phyloP scores from a whole-genome alignment of 2,888 invertebrate genomes.

The Cylindroiulus punctatus region DNA sequence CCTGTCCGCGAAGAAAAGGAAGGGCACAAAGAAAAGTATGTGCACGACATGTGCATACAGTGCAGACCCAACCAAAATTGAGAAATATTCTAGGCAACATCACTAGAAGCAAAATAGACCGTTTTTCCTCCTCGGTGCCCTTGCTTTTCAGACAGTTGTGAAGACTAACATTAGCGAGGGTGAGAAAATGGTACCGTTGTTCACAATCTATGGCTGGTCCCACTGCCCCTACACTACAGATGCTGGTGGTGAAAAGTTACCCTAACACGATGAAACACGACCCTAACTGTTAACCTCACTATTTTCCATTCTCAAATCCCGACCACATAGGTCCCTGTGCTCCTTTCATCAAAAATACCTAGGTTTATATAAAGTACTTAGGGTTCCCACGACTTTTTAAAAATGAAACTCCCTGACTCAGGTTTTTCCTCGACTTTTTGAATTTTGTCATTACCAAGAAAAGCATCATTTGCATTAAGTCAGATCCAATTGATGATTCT shows the following conservation, averaged over 20 bases:
- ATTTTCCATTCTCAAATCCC: background rate
- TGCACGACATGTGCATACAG: background rate
- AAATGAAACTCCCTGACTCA: too few species aligned
- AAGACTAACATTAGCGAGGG: background rate
- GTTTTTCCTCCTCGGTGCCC: background rate
- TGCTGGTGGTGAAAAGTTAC: background rate
- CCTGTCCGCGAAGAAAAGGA: background rate
- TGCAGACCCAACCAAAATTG: background rate
- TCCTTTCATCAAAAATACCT: too few species aligned
- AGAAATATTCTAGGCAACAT: background rate
- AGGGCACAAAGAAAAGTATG: conserved; percentile 4
- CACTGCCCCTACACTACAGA: background rate
- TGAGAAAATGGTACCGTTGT: background rate
- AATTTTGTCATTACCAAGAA: too few species aligned
- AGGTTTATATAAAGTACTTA: too few species aligned
- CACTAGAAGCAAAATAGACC: background rate
- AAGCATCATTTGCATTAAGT: too few species aligned
- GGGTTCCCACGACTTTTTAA: too few species aligned
- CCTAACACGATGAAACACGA: background rate
- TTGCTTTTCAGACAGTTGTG: background rate
- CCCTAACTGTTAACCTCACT: background rate
- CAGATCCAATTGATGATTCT: too few species aligned
- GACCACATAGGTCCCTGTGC: background rate
- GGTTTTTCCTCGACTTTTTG: too few species aligned
- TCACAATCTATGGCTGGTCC: background rate